Evolutionary conservation across 2,888 invertebrate genomes (phyloP), one percentile per base, ranked within the genome.

Genomic region (Brachylomia viminalis): DNA sequence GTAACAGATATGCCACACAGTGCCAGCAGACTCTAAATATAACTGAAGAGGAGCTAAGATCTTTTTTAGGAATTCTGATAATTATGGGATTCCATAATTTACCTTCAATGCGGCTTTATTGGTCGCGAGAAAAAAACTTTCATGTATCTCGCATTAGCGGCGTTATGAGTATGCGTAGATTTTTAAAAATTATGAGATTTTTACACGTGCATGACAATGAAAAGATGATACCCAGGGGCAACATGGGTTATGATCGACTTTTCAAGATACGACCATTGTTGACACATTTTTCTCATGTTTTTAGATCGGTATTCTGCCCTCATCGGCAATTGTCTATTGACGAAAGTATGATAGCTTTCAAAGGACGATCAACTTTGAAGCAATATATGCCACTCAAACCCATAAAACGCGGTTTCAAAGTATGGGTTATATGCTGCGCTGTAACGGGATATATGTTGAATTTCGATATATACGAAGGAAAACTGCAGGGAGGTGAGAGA

Each of bases 381-480:
- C 59, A 59, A 59, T 59, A 59, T 59, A 59, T 59, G 33, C 59
- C 59, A 20, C 59, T 59, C 59, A 59, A 59, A 20, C 59, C 59
- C 59, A 59, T 59, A 8, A 59, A 59, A 59, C 59, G 59, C 17
- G 33, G 59, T 33, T 59, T 59, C 59, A 59, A 59, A 33, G 59
- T 59, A 33, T 59, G 59, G 59, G 59, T 59, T 23, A 59, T 56
- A 56, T 59, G 59, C 33, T 59, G 59, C 33, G 59, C 59, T 59
- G 59, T 61, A 30, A 61, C 61, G 61, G 23, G 23, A 61, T 38
- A 61, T n/a, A 61, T 58, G 58, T 13, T 58, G 27, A 58, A 58
- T 58, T 58, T 58, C 30, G 58, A 58, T 58, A 15, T 58, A 30
- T 58, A 58, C 30, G 58, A 58, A 58, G 58, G 58, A 27, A 58